These are phyloP conservation scores for Elegia similella DNA, from an alignment of 2,888 invertebrate species.

Conservation along the genomic window DNA sequence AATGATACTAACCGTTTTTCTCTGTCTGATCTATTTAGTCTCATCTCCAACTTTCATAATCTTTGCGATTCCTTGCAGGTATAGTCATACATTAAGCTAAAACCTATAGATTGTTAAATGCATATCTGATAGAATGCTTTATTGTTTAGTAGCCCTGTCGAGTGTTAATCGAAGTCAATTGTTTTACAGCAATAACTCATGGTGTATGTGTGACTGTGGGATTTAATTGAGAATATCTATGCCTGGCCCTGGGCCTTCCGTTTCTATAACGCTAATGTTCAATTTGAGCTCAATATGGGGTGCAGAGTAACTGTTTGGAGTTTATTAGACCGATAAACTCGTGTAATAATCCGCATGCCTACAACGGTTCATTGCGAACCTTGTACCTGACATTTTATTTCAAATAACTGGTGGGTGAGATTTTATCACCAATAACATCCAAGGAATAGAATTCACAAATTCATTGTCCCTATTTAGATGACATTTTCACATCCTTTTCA, in stretches of 20 bases:
- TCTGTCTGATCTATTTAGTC: not conserved
- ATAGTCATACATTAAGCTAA: constrained; percentile 34
- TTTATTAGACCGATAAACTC: not conserved
- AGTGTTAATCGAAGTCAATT: constrained; percentile 77
- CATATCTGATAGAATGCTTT: constrained; percentile 50
- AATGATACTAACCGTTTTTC: not conserved
- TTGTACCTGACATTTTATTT: too few relatives aligned
- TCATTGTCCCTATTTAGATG: too few relatives aligned
- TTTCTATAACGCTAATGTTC: not conserved
- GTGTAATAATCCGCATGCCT: too few relatives aligned
- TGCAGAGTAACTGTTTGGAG: not conserved
- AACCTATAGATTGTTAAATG: constrained; percentile 34
- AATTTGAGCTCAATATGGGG: not conserved
- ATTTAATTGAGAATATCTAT: constrained; percentile 69
- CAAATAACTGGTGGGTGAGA: too few relatives aligned
- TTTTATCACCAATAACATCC: too few relatives aligned
- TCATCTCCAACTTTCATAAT: constrained; percentile 8
- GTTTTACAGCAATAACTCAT: constrained; percentile 72
- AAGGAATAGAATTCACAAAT: too few relatives aligned
- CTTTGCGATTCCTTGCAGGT: constrained; percentile 23
- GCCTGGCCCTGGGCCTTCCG: constrained; percentile 47
- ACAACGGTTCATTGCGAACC: too few relatives aligned
- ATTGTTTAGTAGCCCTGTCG: constrained; percentile 68
- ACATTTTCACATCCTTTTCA: not conserved
- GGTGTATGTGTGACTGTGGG: constrained; percentile 35